A percentile compares a stretch with the other conserved stretches of the same genome.
These are phyloP conservation scores for Arizona elegans DNA, from an alignment of 2,113 vertebrate genomes.

Conservation along the genomic window DNA sequence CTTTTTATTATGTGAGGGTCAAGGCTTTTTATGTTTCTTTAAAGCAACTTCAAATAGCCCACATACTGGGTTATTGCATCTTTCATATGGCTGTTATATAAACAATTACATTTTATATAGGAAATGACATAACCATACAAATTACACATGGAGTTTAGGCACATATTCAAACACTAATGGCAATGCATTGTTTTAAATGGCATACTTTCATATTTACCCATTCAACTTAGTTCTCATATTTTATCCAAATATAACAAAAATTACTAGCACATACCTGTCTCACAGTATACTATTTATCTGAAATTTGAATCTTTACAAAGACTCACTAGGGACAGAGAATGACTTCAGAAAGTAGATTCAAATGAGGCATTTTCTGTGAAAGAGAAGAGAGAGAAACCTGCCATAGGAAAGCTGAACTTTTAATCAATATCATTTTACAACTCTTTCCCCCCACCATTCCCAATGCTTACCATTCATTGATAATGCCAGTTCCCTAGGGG, in stretches of 20 bases:
- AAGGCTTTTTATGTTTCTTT: constrained; percentile 68
- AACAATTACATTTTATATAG: constrained; percentile 76
- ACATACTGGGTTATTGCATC: constrained; percentile 66
- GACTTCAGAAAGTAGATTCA: constrained; percentile 64
- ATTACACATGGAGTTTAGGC: constrained; percentile 74
- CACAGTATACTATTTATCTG: constrained; percentile 69
- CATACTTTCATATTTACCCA: constrained; percentile 77
- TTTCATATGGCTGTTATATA: constrained; percentile 70
- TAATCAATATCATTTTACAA: constrained; percentile 57
- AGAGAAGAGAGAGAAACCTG: constrained; percentile 48
- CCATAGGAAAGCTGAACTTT: constrained; percentile 68
- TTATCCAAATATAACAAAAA: constrained; percentile 78
- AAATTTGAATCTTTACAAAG: constrained; percentile 72
- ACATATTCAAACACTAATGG: constrained; percentile 75
- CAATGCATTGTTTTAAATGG: constrained; percentile 83
- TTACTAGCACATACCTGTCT: constrained; percentile 78
- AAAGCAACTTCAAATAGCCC: constrained; percentile 69
- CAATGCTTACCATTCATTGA: constrained; percentile 32
- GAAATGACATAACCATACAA: constrained; percentile 82
- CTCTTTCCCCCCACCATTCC: constrained; percentile 49
- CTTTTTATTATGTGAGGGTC: constrained; percentile 71
- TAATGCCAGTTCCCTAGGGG: constrained; percentile 37
- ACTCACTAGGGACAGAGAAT: constrained; percentile 70
- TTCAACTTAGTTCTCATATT: constrained; percentile 68
- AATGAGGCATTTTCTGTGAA: constrained; percentile 64